Conservation (phyloP, 2,888 invertebrate species). For the Latrodectus hesperus region DNA sequence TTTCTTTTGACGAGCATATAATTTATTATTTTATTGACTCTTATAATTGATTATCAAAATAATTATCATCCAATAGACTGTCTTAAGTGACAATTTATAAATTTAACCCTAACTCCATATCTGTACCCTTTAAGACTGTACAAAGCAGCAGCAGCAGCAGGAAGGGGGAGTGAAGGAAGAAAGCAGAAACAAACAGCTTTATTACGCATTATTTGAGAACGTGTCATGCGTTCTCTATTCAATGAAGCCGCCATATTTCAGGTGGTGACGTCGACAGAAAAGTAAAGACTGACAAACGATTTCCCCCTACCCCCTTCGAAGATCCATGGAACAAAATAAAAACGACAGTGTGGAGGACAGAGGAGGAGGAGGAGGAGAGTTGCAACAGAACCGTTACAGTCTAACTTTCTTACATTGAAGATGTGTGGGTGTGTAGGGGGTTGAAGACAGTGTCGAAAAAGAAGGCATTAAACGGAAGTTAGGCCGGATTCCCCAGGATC, state of each 20-base stretch:
- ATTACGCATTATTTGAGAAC: slow-evolving; percentile 40
- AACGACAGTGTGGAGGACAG: slow-evolving; percentile 4
- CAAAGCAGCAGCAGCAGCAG: too few relatives aligned
- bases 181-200: slow-evolving; percentile 14
- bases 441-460: not conserved
- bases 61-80: too few relatives aligned
- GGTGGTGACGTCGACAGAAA: slow-evolving; percentile 16
- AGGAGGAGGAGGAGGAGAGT: not conserved
- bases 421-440: not conserved
- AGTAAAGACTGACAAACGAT: slow-evolving; percentile 57
- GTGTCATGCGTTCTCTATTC: slow-evolving; percentile 29
- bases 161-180: not conserved
- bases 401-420: not conserved
- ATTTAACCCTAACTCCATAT: too few relatives aligned
- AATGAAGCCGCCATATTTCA: slow-evolving; percentile 4
- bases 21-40: too few relatives aligned
- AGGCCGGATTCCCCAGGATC: slow-evolving; percentile 24
- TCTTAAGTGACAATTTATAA: too few relatives aligned
- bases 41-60: too few relatives aligned
- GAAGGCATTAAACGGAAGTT: slow-evolving; percentile 65
- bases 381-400: not conserved
- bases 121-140: too few relatives aligned
- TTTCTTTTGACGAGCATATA: too few relatives aligned
- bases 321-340: slow-evolving; percentile 25
- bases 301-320: not conserved